Percentiles rank a stretch among this genome's conserved stretches.
Conservation (phyloP, 2,888 invertebrate species). For the Nezara viridula region DNA sequence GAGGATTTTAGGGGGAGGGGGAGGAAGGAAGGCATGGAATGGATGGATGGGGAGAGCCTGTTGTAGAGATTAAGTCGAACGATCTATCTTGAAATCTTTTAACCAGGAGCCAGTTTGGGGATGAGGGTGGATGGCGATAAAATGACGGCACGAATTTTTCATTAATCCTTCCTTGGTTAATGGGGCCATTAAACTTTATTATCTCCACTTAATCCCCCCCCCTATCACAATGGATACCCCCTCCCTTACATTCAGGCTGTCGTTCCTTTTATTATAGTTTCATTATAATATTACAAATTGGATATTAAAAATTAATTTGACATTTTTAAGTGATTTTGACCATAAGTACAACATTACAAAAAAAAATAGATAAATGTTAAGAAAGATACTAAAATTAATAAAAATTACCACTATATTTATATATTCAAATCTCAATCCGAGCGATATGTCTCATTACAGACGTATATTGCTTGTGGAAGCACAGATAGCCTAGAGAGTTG, state of each 20-base stretch:
- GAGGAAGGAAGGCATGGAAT: background rate
- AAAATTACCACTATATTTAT: too few relatives aligned
- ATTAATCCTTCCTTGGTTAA: slow-evolving; percentile 16
- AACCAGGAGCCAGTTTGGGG: background rate
- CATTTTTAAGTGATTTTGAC: background rate
- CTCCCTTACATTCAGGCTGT: background rate
- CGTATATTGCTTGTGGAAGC: too few relatives aligned
- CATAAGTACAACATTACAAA: background rate
- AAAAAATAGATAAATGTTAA: too few relatives aligned
- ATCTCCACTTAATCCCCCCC: background rate
- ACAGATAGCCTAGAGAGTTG: too few relatives aligned
- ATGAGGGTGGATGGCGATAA: background rate
- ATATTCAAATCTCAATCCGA: too few relatives aligned
- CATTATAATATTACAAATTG: background rate
- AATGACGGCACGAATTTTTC: slow-evolving; percentile 30
- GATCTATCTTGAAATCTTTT: slow-evolving; percentile 7
- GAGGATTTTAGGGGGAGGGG: background rate
- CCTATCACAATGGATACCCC: background rate
- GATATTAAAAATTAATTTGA: background rate
- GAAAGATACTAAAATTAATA: too few relatives aligned
- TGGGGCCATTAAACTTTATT: background rate
- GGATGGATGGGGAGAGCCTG: background rate
- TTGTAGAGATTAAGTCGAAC: background rate
- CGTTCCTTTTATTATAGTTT: background rate
- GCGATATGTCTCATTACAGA: too few relatives aligned